phyloP scores from a whole-genome alignment of 2,113 vertebrate genomes.

The Equus quagga region DNA sequence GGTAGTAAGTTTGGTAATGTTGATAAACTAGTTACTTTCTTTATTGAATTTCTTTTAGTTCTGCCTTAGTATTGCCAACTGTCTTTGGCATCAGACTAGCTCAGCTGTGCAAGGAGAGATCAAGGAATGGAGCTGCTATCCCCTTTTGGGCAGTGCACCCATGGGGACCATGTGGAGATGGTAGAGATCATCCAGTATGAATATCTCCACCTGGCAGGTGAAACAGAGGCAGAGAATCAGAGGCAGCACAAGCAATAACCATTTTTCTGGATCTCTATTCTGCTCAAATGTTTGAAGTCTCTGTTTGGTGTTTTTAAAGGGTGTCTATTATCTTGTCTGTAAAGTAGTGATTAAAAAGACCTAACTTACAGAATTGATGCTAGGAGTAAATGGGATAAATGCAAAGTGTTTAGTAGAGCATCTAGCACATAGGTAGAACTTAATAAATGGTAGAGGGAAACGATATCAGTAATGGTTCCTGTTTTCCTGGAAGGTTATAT shows the following conservation, averaged over 20 bases:
- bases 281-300: not conserved
- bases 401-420: not conserved
- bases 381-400: constrained; percentile 11
- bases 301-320: not conserved
- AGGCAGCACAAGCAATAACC: not conserved
- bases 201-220: not conserved
- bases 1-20: not conserved
- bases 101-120: not conserved
- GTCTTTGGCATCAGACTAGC: not conserved
- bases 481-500: constrained; percentile 3
- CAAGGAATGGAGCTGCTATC: not conserved
- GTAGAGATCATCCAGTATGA: too few relatives aligned
- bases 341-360: constrained; percentile 45
- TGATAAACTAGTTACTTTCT: constrained; percentile 6
- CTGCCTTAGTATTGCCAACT: not conserved
- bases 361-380: not conserved
- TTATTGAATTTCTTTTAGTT: not conserved
- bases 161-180: not conserved
- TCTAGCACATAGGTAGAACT: not conserved
- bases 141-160: not conserved
- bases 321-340: not conserved
- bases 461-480: not conserved
- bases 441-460: constrained; percentile 26
- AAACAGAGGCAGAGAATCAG: not conserved
- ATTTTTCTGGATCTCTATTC: not conserved